A percentile compares a stretch with the other conserved stretches of the same genome.
These are phyloP conservation scores for Subacronicta megacephala DNA, from an alignment of 2,888 invertebrate genomes.

Conservation along the genomic window DNA sequence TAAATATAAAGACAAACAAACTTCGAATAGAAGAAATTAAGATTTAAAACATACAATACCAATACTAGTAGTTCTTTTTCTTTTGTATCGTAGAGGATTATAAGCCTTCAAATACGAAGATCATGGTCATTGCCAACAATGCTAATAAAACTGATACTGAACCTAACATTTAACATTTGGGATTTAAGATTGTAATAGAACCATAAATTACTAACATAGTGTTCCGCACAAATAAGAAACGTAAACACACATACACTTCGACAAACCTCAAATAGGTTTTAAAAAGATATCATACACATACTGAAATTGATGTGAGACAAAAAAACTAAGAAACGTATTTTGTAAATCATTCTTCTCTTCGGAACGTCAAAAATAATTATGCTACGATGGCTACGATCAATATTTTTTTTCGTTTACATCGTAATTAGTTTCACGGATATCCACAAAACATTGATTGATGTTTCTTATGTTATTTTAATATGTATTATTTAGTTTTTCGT, in stretches of 20 bases:
- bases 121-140: neutral
- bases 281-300: neutral
- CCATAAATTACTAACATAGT: neutral
- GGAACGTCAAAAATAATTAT: conserved; percentile 9
- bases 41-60: too few species aligned
- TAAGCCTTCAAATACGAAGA: neutral
- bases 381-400: conserved; percentile 4
- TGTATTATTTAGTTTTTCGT: conserved; percentile 27
- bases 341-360: conserved; percentile 1
- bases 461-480: conserved; percentile 18
- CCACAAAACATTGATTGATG: conserved; percentile 42
- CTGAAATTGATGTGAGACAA: neutral
- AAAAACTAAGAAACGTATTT: conserved; percentile 2
- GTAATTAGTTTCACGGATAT: conserved; percentile 27
- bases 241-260: neutral
- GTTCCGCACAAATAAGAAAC: conserved; percentile 5
- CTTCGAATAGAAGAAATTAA: too few species aligned
- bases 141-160: neutral
- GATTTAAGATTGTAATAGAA: too few species aligned
- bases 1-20: too few species aligned
- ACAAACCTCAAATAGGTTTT: too few species aligned
- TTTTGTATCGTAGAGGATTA: neutral
- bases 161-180: neutral
- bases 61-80: neutral
- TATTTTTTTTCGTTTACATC: conserved; percentile 27